Evolutionary conservation across 2,888 invertebrate species (phyloP).

Genomic region (Latrodectus hesperus): DNA sequence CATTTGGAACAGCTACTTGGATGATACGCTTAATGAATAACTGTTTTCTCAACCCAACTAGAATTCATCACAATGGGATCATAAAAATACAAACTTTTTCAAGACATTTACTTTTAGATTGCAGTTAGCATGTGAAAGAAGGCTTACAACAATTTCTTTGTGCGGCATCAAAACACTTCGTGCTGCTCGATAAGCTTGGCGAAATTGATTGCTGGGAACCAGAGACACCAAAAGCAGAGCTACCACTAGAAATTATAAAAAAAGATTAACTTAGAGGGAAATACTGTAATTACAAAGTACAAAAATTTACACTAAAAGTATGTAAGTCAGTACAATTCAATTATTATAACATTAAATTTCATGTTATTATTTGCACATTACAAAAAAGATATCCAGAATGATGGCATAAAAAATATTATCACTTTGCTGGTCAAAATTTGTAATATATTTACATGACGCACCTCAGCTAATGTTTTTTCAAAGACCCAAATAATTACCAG

Average conservation of each 20-base stretch:
- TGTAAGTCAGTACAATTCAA: no score
- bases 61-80: no score
- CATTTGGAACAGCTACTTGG: not conserved
- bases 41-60: no score
- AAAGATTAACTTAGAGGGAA: constrained; percentile 1
- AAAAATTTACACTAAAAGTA: not conserved
- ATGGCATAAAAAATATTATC: no score
- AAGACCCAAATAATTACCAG: no score
- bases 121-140: not conserved
- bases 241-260: constrained; percentile 80
- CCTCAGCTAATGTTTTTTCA: no score
- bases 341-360: no score
- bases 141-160: constrained; percentile 76
- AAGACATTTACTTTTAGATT: not conserved
- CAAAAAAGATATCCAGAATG: no score
- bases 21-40: not conserved
- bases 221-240: constrained; percentile 91
- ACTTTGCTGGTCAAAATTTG: no score
- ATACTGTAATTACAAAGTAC: not conserved
- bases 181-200: constrained; percentile 85
- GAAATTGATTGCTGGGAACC: constrained; percentile 92
- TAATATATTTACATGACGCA: no score
- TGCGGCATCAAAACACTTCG: constrained; percentile 78
- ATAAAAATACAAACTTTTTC: no score
- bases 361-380: no score